Percentiles rank a stretch among this genome's conserved stretches.
These are phyloP conservation scores for Hipparchia sbordonii DNA, from an alignment of 2,888 invertebrate species.

Conservation along the genomic window DNA sequence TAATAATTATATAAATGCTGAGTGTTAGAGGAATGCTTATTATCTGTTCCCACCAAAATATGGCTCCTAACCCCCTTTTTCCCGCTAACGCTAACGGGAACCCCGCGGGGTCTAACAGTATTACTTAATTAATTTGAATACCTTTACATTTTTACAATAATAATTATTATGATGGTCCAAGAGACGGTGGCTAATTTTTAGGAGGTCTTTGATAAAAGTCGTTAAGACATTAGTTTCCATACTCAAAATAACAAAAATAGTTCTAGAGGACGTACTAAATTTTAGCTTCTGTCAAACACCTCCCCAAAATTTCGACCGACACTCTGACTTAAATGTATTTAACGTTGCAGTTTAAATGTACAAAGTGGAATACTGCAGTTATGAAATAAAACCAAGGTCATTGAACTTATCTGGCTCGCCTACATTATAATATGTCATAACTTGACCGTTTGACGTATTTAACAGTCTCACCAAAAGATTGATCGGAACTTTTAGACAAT, in stretches of 20 bases:
- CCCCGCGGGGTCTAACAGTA: slow-evolving; percentile 75
- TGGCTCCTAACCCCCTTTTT: slow-evolving; percentile 49
- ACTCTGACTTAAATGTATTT: slow-evolving; percentile 35
- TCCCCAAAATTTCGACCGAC: background rate
- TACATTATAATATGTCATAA: slow-evolving; percentile 43
- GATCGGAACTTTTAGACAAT: slow-evolving; percentile 78
- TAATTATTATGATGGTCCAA: slow-evolving; percentile 35
- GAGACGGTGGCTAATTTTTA: background rate
- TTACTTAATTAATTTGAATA: slow-evolving; percentile 77
- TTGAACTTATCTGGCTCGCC: slow-evolving; percentile 45
- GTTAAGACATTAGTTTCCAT: background rate
- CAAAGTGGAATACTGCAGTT: slow-evolving; percentile 38
- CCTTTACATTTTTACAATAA: slow-evolving; percentile 62
- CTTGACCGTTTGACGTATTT: slow-evolving; percentile 49
- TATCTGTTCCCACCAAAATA: slow-evolving; percentile 45
- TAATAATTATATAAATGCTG: slow-evolving; percentile 19
- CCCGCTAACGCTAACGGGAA: slow-evolving; percentile 44
- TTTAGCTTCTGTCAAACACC: background rate
- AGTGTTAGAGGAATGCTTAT: slow-evolving; percentile 31
- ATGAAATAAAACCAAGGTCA: slow-evolving; percentile 44
- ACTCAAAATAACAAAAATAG: too few species aligned
- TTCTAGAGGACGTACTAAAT: background rate
- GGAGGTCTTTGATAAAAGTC: background rate
- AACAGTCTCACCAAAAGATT: slow-evolving; percentile 61
- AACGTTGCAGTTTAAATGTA: slow-evolving; percentile 35